A percentile compares a stretch with the other conserved stretches of the same genome.
phyloP scores from a whole-genome alignment of 2,113 vertebrate genomes.

The Apteryx mantelli region DNA sequence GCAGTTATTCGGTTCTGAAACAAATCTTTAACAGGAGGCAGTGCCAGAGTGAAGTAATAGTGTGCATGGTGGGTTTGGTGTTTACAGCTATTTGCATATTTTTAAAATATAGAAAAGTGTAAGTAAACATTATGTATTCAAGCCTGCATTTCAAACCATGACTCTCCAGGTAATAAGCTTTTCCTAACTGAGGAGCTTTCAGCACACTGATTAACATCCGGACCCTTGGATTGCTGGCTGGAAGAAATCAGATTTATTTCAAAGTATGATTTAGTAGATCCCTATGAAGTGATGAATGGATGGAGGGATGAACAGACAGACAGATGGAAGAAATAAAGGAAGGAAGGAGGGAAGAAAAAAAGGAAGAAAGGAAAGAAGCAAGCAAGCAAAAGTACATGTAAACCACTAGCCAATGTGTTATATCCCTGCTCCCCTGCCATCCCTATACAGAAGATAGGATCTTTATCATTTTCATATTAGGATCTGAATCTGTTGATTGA shows the following conservation, averaged over 20 bases:
- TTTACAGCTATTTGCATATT: background rate
- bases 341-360: too few species aligned
- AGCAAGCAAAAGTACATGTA: background rate
- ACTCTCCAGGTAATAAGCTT: background rate
- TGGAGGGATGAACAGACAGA: background rate
- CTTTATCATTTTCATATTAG: background rate
- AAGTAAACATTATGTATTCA: background rate
- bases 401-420: background rate
- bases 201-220: background rate
- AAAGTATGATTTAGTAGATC: background rate
- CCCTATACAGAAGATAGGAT: background rate
- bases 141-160: background rate
- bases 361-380: background rate
- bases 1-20: background rate
- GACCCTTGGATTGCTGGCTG: background rate
- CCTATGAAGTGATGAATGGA: background rate
- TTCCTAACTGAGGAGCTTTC: background rate
- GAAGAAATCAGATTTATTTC: background rate
- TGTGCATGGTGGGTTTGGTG: rapidly evolving
- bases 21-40: background rate
- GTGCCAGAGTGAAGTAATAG: background rate
- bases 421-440: background rate
- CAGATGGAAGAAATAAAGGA: background rate
- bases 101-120: background rate
- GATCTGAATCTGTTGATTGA: background rate